These are phyloP conservation scores for Petrocephalus zakoni DNA, from an alignment of 2,113 vertebrate species.

Conservation along the genomic window DNA sequence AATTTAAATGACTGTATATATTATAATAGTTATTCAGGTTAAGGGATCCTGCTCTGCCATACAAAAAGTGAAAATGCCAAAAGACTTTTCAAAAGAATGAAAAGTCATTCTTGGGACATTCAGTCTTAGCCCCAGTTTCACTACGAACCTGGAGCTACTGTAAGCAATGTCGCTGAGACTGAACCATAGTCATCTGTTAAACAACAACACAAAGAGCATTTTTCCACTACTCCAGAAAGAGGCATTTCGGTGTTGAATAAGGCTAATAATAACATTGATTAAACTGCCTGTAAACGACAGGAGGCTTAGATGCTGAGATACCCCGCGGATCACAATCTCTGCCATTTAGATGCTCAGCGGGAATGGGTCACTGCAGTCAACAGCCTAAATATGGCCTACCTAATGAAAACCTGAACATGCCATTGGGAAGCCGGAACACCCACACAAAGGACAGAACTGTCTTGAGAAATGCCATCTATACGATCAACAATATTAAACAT, in stretches of 20 bases:
- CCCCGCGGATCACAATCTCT: not conserved
- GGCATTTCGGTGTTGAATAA: not conserved
- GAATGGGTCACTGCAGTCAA: not conserved
- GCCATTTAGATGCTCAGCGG: not conserved
- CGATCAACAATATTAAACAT: not conserved
- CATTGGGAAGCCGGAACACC: not conserved
- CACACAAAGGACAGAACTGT: not conserved
- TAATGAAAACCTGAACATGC: not conserved
- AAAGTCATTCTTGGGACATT: not conserved
- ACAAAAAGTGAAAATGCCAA: no score
- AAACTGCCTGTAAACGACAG: not conserved
- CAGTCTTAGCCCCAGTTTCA: not conserved
- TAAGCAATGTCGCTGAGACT: not conserved
- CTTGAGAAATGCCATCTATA: not conserved
- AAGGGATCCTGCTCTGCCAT: not conserved
- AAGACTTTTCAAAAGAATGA: no score
- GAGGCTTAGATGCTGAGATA: not conserved
- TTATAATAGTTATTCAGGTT: not conserved
- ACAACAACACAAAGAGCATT: not conserved
- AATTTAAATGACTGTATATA: not conserved
- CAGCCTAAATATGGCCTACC: not conserved
- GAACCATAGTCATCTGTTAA: not conserved
- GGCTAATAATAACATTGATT: not conserved
- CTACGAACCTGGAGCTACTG: not conserved
- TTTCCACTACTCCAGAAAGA: not conserved